A percentile compares a stretch with the other conserved stretches of the same genome.
These are phyloP conservation scores for Pseudolycoriella hygida DNA, from an alignment of 2,888 invertebrate species.

Conservation along the genomic window DNA sequence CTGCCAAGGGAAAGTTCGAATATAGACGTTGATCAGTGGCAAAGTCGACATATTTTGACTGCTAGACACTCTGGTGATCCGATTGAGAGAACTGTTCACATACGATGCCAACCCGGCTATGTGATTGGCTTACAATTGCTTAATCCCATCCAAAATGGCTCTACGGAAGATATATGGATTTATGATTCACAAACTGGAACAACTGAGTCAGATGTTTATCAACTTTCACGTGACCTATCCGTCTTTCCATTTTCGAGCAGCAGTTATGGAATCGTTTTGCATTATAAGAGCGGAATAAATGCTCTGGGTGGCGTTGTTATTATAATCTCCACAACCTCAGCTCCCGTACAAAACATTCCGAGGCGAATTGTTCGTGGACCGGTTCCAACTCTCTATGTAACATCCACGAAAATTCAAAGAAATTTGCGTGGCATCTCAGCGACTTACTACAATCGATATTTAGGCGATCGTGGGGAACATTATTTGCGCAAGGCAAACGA, in stretches of 20 bases:
- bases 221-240: conserved; percentile 63
- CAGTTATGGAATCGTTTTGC: conserved; percentile 60
- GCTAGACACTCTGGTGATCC: conserved; percentile 41
- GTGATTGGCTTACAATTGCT: conserved; percentile 78
- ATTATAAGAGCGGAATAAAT: conserved; percentile 59
- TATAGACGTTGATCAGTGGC: conserved; percentile 48
- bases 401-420: conserved; percentile 56
- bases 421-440: conserved; percentile 69
- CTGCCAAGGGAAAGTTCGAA: conserved; percentile 45
- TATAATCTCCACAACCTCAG: conserved; percentile 52
- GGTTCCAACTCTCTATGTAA: conserved; percentile 54
- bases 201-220: conserved; percentile 50
- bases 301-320: conserved; percentile 71
- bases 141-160: conserved; percentile 77
- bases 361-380: conserved; percentile 63
- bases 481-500: conserved; percentile 78
- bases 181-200: conserved; percentile 56
- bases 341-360: conserved; percentile 52
- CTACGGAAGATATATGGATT: conserved; percentile 66
- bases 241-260: conserved; percentile 81
- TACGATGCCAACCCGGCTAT: conserved; percentile 61
- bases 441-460: conserved; percentile 73
- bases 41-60: conserved; percentile 66
- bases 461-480: conserved; percentile 71
- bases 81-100: conserved; percentile 38